Evolutionary conservation across 1,140 invertebrate species (phyloP), one percentile per base, ranked within the genome.

Genomic region (Leptinotarsa undecemlineata): DNA sequence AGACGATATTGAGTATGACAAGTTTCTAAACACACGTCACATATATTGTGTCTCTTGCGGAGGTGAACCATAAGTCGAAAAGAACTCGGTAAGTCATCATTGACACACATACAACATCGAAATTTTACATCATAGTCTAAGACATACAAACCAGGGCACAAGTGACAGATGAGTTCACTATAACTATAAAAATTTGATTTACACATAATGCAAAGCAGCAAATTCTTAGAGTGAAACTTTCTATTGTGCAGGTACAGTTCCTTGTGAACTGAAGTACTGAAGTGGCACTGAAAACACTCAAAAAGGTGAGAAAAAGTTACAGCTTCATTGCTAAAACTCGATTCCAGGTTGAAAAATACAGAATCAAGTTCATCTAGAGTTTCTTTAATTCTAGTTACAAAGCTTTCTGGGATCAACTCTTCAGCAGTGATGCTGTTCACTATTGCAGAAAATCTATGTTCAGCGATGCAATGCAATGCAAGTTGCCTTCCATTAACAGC

Each of bases 31-130:
- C 94, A 96, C 5, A 95, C 92, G 85, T 96, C 94, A 86, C 94
- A 96, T 3, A 91, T 90, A 82, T 93, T 90, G 84, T 96, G 94
- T 72, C 90, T 88, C 82, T 94, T 95, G 47, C 94, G 83, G 73
- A 95, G 83, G 85, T 96, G 94, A 33, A 96, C 94, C 93, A 95
- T 95, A 48, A 95, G 85, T n/a, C 84, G 73, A 85, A 96, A 95
- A 5, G 93, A 90, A 42, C 93, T 95, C n/a, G 93, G 93, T 71
- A 96, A 87, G 75, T 89, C 89, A 79, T 91, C 89, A 74, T 90
- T 85, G 66, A 89, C 87, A 84, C 94, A 95, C 72, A 94, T 87
- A 84, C 92, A 93, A 82, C 93, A 95, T 64, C 92, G 87, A 80
- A 89, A 93, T 62, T 85, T 87, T 66, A 91, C 88, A 80, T 90